phyloP scores from a whole-genome alignment of 2,888 invertebrate species.

The Caenorhabditis angaria region DNA sequence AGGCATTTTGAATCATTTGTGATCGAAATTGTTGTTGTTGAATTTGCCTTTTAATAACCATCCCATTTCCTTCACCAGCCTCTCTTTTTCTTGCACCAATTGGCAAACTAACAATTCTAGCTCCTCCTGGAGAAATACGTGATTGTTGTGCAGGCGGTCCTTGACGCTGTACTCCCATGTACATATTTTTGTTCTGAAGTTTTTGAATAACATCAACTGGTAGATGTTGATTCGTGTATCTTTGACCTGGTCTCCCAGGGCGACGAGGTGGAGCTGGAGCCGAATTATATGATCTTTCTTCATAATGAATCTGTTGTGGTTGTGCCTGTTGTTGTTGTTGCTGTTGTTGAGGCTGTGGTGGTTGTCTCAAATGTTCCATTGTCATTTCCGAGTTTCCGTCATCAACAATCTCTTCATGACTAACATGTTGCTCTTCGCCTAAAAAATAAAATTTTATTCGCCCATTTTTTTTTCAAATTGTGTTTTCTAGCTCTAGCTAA shows the following conservation, averaged over 20 bases:
- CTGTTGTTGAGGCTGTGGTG: slow-evolving; percentile 9
- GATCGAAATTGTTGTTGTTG: not conserved
- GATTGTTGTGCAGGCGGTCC: not conserved
- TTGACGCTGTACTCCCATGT: slow-evolving; percentile 16
- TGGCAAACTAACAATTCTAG: slow-evolving; percentile 35
- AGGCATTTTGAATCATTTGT: not conserved
- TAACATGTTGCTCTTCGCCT: slow-evolving; percentile 30
- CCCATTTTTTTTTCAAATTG: not conserved
- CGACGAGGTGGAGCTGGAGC: slow-evolving; percentile 11
- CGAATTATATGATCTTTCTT: slow-evolving; percentile 5
- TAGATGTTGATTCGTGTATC: slow-evolving; percentile 8
- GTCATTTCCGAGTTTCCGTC: slow-evolving; percentile 24
- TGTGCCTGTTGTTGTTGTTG: not conserved
- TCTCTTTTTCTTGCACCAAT: slow-evolving; percentile 28
- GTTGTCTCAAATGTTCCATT: slow-evolving; percentile 23
- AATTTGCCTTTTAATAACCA: slow-evolving; percentile 7
- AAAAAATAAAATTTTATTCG: not conserved
- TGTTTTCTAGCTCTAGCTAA: not conserved
- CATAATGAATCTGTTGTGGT: slow-evolving; percentile 16
- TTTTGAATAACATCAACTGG: slow-evolving; percentile 34
- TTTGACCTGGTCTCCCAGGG: slow-evolving; percentile 4
- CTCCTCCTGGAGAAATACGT: slow-evolving; percentile 38
- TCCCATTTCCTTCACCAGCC: not conserved
- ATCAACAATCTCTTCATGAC: slow-evolving; percentile 43
- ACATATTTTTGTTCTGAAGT: slow-evolving; percentile 26